Percentiles rank a stretch among this genome's conserved stretches.
Evolutionary conservation across 2,113 vertebrate genomes (phyloP).

Genomic region (Ramphastos sulfuratus): DNA sequence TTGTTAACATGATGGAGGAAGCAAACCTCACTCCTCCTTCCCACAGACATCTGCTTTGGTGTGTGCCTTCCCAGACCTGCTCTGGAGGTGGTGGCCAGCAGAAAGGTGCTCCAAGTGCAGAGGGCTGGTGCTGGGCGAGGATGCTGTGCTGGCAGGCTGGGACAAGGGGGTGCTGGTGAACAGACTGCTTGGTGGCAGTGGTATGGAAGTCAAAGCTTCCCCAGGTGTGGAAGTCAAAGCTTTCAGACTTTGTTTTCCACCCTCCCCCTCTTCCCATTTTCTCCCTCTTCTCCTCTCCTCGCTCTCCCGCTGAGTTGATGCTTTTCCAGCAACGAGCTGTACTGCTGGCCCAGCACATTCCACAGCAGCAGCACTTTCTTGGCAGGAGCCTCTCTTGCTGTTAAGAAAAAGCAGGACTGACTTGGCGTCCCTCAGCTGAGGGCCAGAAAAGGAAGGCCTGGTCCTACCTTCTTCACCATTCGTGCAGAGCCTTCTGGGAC

Average conservation of each 20-base stretch:
- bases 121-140: background rate
- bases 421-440: constrained; percentile 32
- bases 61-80: background rate
- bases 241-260: constrained; percentile 46
- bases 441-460: constrained; percentile 44
- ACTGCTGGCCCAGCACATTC: constrained; percentile 75
- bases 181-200: background rate
- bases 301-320: constrained; percentile 69
- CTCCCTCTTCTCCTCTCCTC: constrained; percentile 43
- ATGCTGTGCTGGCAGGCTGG: background rate
- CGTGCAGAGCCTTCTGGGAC: background rate
- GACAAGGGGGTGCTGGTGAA: background rate
- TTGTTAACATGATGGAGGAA: background rate
- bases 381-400: constrained; percentile 43
- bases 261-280: constrained; percentile 28
- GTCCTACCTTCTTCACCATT: background rate
- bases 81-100: background rate
- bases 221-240: constrained; percentile 38
- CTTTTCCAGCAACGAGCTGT: constrained; percentile 73
- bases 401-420: constrained; percentile 53
- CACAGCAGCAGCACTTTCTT: constrained; percentile 63
- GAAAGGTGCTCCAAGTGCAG: background rate
- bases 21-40: background rate
- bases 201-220: background rate
- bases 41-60: background rate